A percentile compares a stretch with the other conserved stretches of the same genome.
phyloP scores from a whole-genome alignment of 2,888 invertebrate genomes.

The Clunio marinus region DNA sequence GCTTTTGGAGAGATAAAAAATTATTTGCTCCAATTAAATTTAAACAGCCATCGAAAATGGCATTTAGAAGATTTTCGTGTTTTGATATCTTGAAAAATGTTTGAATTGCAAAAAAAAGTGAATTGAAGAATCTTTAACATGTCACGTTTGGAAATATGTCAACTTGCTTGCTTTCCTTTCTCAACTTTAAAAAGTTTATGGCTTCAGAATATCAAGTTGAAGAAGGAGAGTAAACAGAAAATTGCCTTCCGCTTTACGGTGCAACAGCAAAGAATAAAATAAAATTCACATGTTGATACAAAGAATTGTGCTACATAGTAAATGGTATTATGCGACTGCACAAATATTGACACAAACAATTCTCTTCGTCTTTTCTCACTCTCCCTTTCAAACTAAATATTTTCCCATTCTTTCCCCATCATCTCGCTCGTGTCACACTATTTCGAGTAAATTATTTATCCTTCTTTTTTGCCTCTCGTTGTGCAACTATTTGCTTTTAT shows the following conservation, averaged over 20 bases:
- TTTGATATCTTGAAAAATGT: no score
- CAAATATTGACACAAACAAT: constrained; percentile 35
- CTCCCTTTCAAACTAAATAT: no score
- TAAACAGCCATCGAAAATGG: no score
- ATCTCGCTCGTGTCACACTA: constrained; percentile 16
- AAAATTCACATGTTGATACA: background rate
- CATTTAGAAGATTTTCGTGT: no score
- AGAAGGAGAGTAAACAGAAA: constrained; percentile 1
- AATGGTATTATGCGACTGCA: constrained; percentile 13
- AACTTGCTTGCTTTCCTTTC: background rate
- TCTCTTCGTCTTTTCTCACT: constrained; percentile 15
- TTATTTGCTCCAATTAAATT: no score
- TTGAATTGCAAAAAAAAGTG: no score
- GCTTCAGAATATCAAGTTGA: background rate
- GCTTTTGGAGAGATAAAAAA: background rate
- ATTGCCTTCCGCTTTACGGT: background rate
- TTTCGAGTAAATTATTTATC: constrained; percentile 31
- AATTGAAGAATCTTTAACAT: no score
- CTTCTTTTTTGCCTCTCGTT: background rate
- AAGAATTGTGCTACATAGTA: constrained; percentile 1
- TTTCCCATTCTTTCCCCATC: constrained; percentile 2
- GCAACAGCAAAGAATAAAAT: background rate
- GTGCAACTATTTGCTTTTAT: constrained; percentile 10
- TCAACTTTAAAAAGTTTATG: background rate
- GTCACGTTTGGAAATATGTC: no score